Evolutionary conservation across 1,140 invertebrate genomes (phyloP).

Genomic region (Latrodectus geometricus): DNA sequence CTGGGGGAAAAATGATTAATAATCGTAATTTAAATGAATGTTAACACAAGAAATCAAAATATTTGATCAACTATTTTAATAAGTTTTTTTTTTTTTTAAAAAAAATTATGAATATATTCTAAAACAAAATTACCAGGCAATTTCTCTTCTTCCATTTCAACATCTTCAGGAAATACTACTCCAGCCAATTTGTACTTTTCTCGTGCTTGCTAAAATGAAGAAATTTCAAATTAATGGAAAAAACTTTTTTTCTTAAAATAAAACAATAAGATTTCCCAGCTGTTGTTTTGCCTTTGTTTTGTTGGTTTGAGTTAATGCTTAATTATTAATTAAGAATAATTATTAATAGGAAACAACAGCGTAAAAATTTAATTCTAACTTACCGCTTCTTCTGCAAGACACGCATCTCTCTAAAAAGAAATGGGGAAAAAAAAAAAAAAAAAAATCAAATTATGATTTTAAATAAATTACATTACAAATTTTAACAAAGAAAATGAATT

Average conservation of each 20-base stretch:
- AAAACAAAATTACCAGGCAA: neutral
- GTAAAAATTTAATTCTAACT: neutral
- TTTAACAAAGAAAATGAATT: too few species aligned
- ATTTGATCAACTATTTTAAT: too few species aligned
- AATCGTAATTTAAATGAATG: too few species aligned
- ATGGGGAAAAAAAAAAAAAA: neutral
- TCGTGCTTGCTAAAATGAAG: neutral
- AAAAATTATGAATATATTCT: neutral
- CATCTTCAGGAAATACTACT: neutral
- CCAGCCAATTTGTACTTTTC: neutral
- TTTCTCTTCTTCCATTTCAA: neutral
- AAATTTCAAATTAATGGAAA: neutral
- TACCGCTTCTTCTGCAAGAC: neutral
- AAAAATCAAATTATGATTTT: neutral
- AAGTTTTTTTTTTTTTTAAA: neutral
- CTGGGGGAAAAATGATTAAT: neutral
- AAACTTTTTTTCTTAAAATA: neutral
- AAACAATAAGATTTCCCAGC: neutral
- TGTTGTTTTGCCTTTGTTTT: too few species aligned
- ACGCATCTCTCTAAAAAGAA: neutral
- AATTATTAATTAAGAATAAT: neutral
- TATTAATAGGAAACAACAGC: neutral
- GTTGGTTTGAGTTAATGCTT: neutral
- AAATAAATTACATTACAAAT: too few species aligned
- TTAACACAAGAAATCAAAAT: too few species aligned